Conservation (phyloP, 2,797 vertebrate genomes). For the Luscinia luscinia region DNA sequence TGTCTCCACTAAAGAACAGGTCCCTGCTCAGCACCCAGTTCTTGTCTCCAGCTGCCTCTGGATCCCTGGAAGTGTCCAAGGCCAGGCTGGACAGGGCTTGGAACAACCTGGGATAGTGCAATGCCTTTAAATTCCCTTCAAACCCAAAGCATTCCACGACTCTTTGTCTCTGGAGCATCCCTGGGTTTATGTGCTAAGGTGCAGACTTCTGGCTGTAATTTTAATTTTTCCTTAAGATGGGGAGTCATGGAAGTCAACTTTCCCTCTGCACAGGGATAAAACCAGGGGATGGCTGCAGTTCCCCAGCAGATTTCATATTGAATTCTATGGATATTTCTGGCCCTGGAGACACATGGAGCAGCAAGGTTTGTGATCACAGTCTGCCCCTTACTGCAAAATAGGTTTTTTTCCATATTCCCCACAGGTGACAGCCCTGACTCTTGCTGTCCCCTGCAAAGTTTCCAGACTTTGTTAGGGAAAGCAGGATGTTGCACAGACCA, state of each 20-base stretch:
- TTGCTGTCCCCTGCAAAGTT: background rate
- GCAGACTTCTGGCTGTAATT: background rate
- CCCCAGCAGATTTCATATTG: background rate
- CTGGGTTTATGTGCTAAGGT: background rate
- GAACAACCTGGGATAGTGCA: background rate
- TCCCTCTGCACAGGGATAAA: background rate
- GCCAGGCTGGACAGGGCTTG: rapidly evolving
- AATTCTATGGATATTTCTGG: background rate
- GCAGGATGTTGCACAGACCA: background rate
- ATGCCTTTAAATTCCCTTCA: rapidly evolving
- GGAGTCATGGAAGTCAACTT: background rate
- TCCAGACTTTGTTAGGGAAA: background rate
- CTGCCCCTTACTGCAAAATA: background rate
- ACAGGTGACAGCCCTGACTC: background rate
- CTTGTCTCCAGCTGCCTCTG: background rate
- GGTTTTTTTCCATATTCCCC: background rate
- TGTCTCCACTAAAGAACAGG: background rate
- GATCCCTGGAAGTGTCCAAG: background rate
- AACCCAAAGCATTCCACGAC: background rate
- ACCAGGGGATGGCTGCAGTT: background rate
- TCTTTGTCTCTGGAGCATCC: background rate
- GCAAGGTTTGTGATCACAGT: background rate
- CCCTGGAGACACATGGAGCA: background rate
- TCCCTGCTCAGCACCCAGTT: background rate
- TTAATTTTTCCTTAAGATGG: background rate